A percentile compares a stretch with the other conserved stretches of the same genome.
Evolutionary conservation across 2,797 vertebrate species (phyloP).

Genomic region (Anguilla marmorata): DNA sequence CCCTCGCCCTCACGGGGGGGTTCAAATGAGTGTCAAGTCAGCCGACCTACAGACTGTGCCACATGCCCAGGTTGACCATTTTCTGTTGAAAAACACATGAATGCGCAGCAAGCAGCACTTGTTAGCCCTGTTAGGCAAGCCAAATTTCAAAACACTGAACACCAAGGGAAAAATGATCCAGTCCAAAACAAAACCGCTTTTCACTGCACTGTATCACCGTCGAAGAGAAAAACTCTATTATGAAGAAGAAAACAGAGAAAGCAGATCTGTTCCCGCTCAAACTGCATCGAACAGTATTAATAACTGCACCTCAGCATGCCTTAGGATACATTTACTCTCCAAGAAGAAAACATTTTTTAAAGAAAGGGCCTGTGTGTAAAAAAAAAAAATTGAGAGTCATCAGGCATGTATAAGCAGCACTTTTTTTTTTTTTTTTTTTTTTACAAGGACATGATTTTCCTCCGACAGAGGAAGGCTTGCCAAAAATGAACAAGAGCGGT

Average conservation of each 20-base stretch:
- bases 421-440: neutral
- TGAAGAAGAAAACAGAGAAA: neutral
- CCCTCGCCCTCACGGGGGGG: too few relatives aligned
- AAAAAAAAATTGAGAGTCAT: neutral
- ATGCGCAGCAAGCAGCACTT: neutral
- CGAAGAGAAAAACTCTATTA: neutral
- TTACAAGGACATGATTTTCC: neutral
- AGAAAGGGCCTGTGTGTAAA: neutral
- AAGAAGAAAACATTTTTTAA: conserved; percentile 1
- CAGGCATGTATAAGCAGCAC: neutral
- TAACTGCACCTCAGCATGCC: neutral
- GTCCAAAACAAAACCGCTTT: neutral
- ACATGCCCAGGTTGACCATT: too few relatives aligned
- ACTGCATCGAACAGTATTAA: neutral
- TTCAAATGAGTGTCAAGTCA: too few relatives aligned
- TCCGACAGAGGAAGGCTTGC: neutral
- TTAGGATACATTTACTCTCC: neutral
- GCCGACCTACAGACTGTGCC: too few relatives aligned
- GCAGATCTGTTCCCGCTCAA: neutral
- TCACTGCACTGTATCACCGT: neutral
- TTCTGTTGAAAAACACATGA: neutral
- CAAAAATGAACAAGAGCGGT: conserved; percentile 56
- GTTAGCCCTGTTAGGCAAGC: neutral
- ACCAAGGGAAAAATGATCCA: neutral
- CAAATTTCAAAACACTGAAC: neutral